Percentiles rank a stretch among this genome's conserved stretches.
Conservation (phyloP, 1,140 invertebrate genomes). For the Drosophila neocordata region DNA sequence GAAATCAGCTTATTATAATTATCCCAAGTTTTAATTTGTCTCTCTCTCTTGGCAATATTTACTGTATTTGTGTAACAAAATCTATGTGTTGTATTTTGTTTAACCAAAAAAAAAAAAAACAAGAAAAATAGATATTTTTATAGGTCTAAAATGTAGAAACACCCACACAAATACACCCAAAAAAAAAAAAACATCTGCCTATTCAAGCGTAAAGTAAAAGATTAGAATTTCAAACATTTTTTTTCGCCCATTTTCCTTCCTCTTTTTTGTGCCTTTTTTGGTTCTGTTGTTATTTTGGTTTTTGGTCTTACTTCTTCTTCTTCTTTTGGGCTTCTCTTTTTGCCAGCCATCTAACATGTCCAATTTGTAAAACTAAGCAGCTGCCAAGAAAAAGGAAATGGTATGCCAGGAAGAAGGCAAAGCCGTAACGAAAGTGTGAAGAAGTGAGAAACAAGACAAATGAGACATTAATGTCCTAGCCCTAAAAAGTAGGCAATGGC, state of each 20-base stretch:
- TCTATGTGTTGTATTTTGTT: constrained; percentile 16
- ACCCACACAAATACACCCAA: constrained; percentile 17
- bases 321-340: constrained; percentile 17
- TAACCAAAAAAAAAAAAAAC: neutral
- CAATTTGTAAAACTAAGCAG: constrained; percentile 71
- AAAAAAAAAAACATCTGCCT: constrained; percentile 15
- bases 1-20: too few relatives aligned
- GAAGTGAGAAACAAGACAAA: constrained; percentile 28
- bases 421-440: neutral
- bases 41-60: constrained; percentile 14
- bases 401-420: neutral
- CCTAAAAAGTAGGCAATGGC: constrained; percentile 39
- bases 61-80: constrained; percentile 30
- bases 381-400: constrained; percentile 50
- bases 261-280: constrained; percentile 31
- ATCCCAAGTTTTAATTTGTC: neutral
- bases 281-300: constrained; percentile 26
- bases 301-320: constrained; percentile 6
- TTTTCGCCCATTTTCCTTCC: constrained; percentile 42
- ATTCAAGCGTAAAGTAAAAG: constrained; percentile 74
- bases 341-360: constrained; percentile 21
- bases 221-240: constrained; percentile 75
- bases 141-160: constrained; percentile 17
- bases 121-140: constrained; percentile 32
- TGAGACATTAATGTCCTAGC: constrained; percentile 39